Percentiles rank a stretch among this genome's conserved stretches.
These are phyloP conservation scores for Corella eumyota DNA, from an alignment of 23 tunicate species.

Conservation along the genomic window DNA sequence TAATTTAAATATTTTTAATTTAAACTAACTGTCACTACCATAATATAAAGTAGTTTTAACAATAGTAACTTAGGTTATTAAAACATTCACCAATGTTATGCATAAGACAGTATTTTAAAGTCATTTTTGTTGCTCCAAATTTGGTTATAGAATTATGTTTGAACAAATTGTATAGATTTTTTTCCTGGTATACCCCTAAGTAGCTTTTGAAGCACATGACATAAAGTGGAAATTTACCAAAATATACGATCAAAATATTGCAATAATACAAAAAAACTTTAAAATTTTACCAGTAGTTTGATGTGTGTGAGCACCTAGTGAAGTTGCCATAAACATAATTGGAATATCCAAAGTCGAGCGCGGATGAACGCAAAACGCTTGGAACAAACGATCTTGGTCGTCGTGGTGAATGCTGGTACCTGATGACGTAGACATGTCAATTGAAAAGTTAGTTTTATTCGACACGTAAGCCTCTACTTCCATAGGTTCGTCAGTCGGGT, in stretches of 20 bases:
- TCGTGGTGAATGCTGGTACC: conserved; percentile 1
- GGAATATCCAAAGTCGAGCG: conserved; percentile 43
- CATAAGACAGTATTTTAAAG: too few species aligned
- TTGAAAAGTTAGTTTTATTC: conserved; percentile 53
- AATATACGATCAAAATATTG: too few species aligned
- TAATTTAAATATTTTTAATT: background rate
- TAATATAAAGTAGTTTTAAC: too few species aligned
- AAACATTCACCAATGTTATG: too few species aligned
- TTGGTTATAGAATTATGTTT: too few species aligned
- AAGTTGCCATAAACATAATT: conserved; percentile 66
- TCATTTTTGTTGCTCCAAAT: too few species aligned
- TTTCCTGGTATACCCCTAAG: too few species aligned
- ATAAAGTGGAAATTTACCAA: too few species aligned
- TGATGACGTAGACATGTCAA: conserved; percentile 36
- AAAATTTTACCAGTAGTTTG: conserved; percentile 53
- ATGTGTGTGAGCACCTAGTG: conserved; percentile 52
- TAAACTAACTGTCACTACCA: background rate
- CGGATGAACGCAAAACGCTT: conserved; percentile 33
- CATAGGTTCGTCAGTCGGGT: conserved; percentile 69
- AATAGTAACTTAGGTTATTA: too few species aligned
- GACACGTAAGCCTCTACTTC: conserved; percentile 23
- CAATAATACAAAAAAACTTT: too few species aligned
- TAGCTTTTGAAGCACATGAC: too few species aligned
- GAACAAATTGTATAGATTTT: too few species aligned
- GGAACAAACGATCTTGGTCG: conserved; percentile 9